Base-by-base conservation (phyloP, 2,888 invertebrate species). In the Aproaerema taeniolella region DNA sequence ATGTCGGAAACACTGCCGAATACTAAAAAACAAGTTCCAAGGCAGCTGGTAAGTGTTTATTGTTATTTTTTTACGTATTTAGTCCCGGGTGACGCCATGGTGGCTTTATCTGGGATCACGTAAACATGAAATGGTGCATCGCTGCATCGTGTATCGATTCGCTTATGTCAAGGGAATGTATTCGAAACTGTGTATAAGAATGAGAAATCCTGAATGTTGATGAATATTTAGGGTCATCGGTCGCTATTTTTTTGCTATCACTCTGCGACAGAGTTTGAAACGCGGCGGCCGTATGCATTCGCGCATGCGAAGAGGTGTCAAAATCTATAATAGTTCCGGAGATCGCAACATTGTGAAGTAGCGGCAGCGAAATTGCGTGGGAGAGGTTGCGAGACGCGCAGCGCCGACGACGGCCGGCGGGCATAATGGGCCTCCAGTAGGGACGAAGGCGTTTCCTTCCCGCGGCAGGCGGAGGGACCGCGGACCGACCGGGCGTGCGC, bases 71-170 rank as follows among this genome's bases (percentile, higher is more conserved):
- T 78, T 82, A 74, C 80, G 74, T 82, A 85, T 85, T 82, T 81
- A 77, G 85, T 85, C 86, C 85, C 82, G 86, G 83, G 86, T 87
- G 87, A 88, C 89, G 89, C 89, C 89, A 90, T 89, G 88, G 88
- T 88, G 88, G 86, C 83, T 83, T 82, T 86, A 86, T 87, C 87
- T 86, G 85, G 86, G 85, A 88, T 88, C 89, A 89, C 89, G 89
- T 89, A 89, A 88, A 87, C 87, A 87, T 79, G 83, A 85, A 85
- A 86, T 85, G 86, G 85, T 86, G 86, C 86, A 86, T 83, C 85
- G 76, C 79, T 86, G 86, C 86, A 86, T 82, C 79, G 80, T 81
- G 77, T 85, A 86, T 86, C 75, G 86, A 83, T 85, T 81, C 71
- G 69, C 65, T 53, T 72, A 75, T 78, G 61, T 74, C 70, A 65